Conservation (phyloP, 1,140 invertebrate genomes). For the Plectrocnemia conspersa region DNA sequence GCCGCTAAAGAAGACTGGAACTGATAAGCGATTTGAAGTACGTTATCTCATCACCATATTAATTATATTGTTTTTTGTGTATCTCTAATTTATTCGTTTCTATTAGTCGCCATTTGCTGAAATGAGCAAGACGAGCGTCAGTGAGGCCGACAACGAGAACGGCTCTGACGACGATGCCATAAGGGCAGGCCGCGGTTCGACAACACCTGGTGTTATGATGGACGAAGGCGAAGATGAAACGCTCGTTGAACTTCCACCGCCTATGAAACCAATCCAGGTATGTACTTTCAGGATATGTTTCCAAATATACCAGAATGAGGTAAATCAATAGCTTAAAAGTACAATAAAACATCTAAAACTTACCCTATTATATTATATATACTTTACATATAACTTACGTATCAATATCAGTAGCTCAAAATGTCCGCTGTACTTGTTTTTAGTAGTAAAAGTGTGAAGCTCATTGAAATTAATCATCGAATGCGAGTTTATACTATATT, state of each 20-base stretch:
- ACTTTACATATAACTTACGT: neutral
- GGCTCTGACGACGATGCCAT: conserved; percentile 46
- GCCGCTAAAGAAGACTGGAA: conserved; percentile 66
- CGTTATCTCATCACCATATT: conserved; percentile 34
- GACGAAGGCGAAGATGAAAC: conserved; percentile 73
- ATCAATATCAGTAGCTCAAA: neutral
- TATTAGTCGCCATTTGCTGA: conserved; percentile 42
- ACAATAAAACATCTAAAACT: neutral
- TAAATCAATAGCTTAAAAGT: neutral
- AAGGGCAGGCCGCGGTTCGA: conserved; percentile 33
- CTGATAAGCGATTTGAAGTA: conserved; percentile 78
- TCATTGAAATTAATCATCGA: too few species aligned
- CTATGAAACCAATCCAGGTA: conserved; percentile 92
- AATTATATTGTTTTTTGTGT: conserved; percentile 2
- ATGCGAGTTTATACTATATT: too few species aligned
- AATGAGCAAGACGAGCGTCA: conserved; percentile 40
- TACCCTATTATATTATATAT: too few species aligned
- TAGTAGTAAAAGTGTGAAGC: neutral
- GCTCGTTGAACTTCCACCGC: conserved; percentile 84
- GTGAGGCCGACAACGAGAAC: conserved; percentile 42
- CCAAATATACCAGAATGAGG: too few species aligned
- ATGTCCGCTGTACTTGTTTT: neutral
- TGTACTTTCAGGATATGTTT: neutral
- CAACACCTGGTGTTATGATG: conserved; percentile 34
- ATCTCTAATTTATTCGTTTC: conserved; percentile 15